Evolutionary conservation across 2,113 vertebrate genomes (phyloP).

Genomic region (Leptosomus discolor): DNA sequence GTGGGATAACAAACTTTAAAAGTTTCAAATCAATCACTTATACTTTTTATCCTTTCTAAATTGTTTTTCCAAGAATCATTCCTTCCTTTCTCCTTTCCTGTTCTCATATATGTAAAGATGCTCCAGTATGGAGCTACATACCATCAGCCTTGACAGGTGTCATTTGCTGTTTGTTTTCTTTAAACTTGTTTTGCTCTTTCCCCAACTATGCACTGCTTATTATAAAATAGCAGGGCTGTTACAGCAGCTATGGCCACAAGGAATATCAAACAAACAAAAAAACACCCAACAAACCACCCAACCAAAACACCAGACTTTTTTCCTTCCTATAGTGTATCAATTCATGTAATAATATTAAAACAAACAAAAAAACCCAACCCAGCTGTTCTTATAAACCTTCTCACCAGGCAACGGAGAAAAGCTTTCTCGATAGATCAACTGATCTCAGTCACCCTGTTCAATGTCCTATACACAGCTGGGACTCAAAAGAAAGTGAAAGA

Average conservation of each 20-base stretch:
- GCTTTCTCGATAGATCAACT: not conserved
- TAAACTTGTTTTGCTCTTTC: not conserved
- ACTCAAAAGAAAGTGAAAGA: not conserved
- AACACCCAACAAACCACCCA: not conserved
- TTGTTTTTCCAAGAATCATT: not conserved
- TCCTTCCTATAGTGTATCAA: not conserved
- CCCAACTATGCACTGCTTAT: not conserved
- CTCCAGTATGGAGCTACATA: not conserved
- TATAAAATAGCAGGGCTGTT: not conserved
- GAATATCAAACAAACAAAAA: not conserved
- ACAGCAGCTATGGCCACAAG: not conserved
- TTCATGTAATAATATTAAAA: not conserved
- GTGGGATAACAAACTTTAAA: not conserved
- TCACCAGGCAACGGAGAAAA: not conserved
- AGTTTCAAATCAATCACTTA: not conserved
- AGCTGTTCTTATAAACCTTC: not conserved
- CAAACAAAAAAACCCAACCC: not conserved
- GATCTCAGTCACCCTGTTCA: not conserved
- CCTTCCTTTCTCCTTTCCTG: not conserved
- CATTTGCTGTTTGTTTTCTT: not conserved
- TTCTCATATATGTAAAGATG: not conserved
- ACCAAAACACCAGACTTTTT: not conserved
- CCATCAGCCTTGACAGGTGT: not conserved
- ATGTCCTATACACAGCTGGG: not conserved
- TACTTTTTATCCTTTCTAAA: not conserved